A percentile compares a stretch with the other conserved stretches of the same genome.
Evolutionary conservation across 2,113 vertebrate genomes (phyloP).

Genomic region (Podarcis muralis): DNA sequence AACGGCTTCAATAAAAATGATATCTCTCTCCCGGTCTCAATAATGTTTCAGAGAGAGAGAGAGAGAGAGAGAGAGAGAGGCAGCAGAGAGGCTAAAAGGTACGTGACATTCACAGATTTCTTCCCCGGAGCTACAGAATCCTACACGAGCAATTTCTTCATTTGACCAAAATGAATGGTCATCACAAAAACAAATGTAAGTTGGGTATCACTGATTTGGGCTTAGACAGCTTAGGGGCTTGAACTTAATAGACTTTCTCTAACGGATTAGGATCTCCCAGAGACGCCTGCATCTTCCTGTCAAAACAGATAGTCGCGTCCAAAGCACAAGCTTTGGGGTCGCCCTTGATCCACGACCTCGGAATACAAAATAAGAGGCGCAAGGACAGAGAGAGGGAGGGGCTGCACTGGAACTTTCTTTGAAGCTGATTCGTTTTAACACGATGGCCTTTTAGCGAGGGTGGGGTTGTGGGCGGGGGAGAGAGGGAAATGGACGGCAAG

Average conservation of each 20-base stretch:
- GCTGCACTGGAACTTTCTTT: constrained; percentile 65
- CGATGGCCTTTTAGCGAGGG: constrained; percentile 51
- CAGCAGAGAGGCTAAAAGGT: constrained; percentile 78
- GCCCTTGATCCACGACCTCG: constrained; percentile 79
- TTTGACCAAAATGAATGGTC: constrained; percentile 84
- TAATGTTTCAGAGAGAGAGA: constrained; percentile 70
- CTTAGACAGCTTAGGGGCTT: constrained; percentile 79
- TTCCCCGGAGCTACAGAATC: constrained; percentile 78
- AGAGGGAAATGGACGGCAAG: not conserved
- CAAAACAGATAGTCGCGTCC: constrained; percentile 71
- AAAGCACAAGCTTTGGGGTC: constrained; percentile 71
- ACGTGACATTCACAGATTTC: constrained; percentile 83
- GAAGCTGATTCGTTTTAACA: constrained; percentile 67
- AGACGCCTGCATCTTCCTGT: constrained; percentile 74
- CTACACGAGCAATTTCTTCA: constrained; percentile 78
- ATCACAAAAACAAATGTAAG: constrained; percentile 81
- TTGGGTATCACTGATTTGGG: constrained; percentile 77
- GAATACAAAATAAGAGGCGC: constrained; percentile 71
- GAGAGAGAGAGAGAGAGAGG: constrained; percentile 35
- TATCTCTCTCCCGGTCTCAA: constrained; percentile 64
- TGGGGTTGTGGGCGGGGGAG: not conserved
- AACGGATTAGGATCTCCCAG: constrained; percentile 76
- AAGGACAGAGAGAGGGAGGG: constrained; percentile 42
- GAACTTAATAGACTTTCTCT: constrained; percentile 81
- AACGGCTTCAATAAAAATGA: constrained; percentile 74